A percentile compares a stretch with the other conserved stretches of the same genome.
Evolutionary conservation across 2,113 vertebrate species (phyloP).

Genomic region (Nothobranchius furzeri): DNA sequence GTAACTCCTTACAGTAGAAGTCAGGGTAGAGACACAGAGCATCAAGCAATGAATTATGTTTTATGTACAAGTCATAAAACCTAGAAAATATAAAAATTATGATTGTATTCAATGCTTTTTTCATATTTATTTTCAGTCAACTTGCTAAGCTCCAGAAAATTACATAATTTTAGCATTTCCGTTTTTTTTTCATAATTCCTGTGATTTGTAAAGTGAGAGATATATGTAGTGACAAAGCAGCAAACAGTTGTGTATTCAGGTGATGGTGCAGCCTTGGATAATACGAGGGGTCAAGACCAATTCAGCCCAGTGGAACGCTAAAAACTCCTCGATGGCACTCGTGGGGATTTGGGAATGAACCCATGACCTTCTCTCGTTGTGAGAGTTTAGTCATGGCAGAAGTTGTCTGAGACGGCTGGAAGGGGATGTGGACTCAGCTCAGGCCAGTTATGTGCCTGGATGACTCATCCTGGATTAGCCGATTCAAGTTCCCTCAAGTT

Average conservation of each 20-base stretch:
- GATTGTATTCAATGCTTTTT: constrained; percentile 1
- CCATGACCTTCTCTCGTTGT: constrained; percentile 46
- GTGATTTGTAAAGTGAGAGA: constrained; percentile 34
- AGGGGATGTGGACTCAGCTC: constrained; percentile 8
- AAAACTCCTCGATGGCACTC: constrained; percentile 32
- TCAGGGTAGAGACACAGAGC: constrained; percentile 3
- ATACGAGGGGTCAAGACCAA: constrained; percentile 38
- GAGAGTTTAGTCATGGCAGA: constrained; percentile 50
- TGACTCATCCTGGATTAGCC: constrained; percentile 50
- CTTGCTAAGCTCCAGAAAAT: too few relatives aligned
- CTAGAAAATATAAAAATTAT: neutral
- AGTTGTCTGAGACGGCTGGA: constrained; percentile 23
- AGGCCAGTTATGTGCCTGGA: constrained; percentile 14
- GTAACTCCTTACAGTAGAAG: neutral
- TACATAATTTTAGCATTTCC: neutral
- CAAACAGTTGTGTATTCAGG: constrained; percentile 25
- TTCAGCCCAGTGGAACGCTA: constrained; percentile 37
- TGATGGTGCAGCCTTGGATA: constrained; percentile 20
- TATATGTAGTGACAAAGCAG: constrained; percentile 17
- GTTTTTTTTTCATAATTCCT: constrained; percentile 24
- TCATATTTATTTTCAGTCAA: neutral
- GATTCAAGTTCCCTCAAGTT: constrained; percentile 29
- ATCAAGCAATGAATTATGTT: constrained; percentile 10
- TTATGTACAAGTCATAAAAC: constrained; percentile 1
- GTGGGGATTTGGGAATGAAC: constrained; percentile 50